Evolutionary conservation across 2,888 invertebrate genomes (phyloP), one percentile per base, ranked within the genome.

Genomic region (Scaptomyza cyrtandrae): DNA sequence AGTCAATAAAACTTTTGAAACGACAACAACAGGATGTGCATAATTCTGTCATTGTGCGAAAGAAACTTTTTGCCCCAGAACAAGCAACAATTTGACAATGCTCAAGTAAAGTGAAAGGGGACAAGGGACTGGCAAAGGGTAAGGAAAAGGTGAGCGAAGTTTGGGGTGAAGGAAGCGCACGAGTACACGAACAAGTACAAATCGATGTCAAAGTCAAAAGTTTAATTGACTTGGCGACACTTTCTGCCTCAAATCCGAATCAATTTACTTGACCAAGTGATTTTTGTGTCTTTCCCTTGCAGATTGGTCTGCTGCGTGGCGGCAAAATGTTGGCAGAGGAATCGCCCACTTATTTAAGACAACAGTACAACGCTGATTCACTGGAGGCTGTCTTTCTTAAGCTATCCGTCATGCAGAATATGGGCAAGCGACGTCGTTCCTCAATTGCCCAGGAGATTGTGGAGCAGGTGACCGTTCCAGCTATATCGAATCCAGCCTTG

Each of bases 271-370:
- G n/a, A 57, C 53, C 53, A 60, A 64, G 13, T 46, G 24, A 31
- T 31, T 67, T 29, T 39, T 13, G 13, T 35, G 31, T 16, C 64
- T 16, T 48, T 13, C 50, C 41, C 9, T 50, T 55, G 19, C 89
- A 96, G 96, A 97, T 97, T 86, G 97, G 97, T 0, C 92, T 97
- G 9, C 95, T 97, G 95, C 94, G 97, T 71, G 96, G 97, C 14
- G 97, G 97, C 4, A 94, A 94, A 83, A 96, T 97, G 92, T 91
- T 97, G n/a, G 97, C 97, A 0, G 97, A 97, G 89, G 96, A 97
- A 90, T 94, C 96, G 0, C 97, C 97, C 1, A 93, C 92, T n/a
- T 94, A 93, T 62, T 93, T 97, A 14, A 94, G 97, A 74, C 93
- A 94, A 48, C 94, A 95, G 77, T 96, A 96, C 91, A 94, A 94